These are phyloP conservation scores for Ophiodon elongatus DNA, from an alignment of 2,113 vertebrate species.

Conservation along the genomic window DNA sequence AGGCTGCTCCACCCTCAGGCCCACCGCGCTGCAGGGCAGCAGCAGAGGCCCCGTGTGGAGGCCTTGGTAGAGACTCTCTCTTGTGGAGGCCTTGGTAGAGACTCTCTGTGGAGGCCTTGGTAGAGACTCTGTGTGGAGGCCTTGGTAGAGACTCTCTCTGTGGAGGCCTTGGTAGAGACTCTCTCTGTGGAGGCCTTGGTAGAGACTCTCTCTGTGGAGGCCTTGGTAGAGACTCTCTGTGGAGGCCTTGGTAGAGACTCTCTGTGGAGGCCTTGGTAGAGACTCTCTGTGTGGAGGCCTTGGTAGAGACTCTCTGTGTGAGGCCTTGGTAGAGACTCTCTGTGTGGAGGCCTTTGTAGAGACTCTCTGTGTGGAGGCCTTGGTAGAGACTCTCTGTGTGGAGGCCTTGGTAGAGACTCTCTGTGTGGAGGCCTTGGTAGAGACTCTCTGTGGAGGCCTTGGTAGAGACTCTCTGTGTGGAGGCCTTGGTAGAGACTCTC, in stretches of 20 bases:
- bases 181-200: slow-evolving; percentile 95
- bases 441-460: slow-evolving; percentile 89
- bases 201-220: slow-evolving; percentile 87
- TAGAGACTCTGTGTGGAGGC: slow-evolving; percentile 87
- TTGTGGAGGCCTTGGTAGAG: slow-evolving; percentile 93
- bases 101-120: no score
- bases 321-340: slow-evolving; percentile 88
- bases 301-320: slow-evolving; percentile 86
- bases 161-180: no score
- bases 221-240: slow-evolving; percentile 88
- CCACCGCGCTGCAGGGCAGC: slow-evolving; percentile 71
- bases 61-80: slow-evolving; percentile 86
- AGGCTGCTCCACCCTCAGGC: slow-evolving; percentile 44
- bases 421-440: slow-evolving; percentile 92
- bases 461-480: slow-evolving; percentile 87
- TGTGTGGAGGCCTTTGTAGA: slow-evolving; percentile 93
- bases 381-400: slow-evolving; percentile 88
- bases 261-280: slow-evolving; percentile 93
- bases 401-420: slow-evolving; percentile 89
- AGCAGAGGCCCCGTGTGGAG: slow-evolving; percentile 86
- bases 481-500: slow-evolving; percentile 88
- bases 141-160: slow-evolving; percentile 86
- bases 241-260: slow-evolving; percentile 90
- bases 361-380: slow-evolving; percentile 87
- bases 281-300: slow-evolving; percentile 87